A percentile compares a stretch with the other conserved stretches of the same genome.
phyloP scores from a whole-genome alignment of 2,888 invertebrate species.

The Epistrophe eligans region DNA sequence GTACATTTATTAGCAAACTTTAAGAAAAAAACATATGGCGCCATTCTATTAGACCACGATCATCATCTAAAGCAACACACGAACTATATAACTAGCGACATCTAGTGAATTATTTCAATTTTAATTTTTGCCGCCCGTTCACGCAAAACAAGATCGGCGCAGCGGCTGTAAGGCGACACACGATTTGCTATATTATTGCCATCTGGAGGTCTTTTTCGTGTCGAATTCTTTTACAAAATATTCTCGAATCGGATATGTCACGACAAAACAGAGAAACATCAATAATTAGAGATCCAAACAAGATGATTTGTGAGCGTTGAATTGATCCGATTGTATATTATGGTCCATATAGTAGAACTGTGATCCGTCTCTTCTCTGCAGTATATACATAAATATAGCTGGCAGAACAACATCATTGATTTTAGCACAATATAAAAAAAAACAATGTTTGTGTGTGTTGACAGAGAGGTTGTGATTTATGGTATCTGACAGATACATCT shows the following conservation, averaged over 20 bases:
- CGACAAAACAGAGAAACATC: constrained; percentile 72
- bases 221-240: constrained; percentile 52
- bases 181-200: constrained; percentile 57
- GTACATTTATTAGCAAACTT: background rate
- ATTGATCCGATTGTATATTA: constrained; percentile 61
- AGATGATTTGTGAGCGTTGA: constrained; percentile 73
- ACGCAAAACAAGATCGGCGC: constrained; percentile 58
- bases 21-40: constrained; percentile 42
- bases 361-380: constrained; percentile 39
- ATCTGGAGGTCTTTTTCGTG: constrained; percentile 52
- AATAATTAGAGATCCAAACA: constrained; percentile 74
- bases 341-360: background rate
- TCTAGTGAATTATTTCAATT: constrained; percentile 42
- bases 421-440: constrained; percentile 53
- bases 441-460: constrained; percentile 39
- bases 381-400: background rate
- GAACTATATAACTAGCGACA: constrained; percentile 32
- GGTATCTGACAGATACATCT: constrained; percentile 74
- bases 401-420: constrained; percentile 65
- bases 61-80: background rate
- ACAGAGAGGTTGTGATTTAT: constrained; percentile 70
- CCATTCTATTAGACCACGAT: constrained; percentile 66
- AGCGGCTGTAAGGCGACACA: constrained; percentile 51
- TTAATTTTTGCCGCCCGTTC: constrained; percentile 39
- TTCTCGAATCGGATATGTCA: constrained; percentile 64